phyloP scores from a whole-genome alignment of 2,797 vertebrate species.

The Micromesistius poutassou region DNA sequence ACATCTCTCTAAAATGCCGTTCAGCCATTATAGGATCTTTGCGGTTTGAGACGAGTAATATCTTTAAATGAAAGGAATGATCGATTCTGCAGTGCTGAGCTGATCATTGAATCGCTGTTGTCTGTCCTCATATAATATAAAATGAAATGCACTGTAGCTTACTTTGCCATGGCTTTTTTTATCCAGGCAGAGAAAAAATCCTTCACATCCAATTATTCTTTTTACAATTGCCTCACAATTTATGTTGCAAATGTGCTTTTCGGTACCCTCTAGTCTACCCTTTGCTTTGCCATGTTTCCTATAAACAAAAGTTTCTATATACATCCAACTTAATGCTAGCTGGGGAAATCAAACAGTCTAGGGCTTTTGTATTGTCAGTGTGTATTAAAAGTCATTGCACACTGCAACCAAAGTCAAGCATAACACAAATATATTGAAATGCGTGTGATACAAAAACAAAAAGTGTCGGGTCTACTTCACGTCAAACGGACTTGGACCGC shows the following conservation, averaged over 20 bases:
- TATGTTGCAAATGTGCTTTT: neutral
- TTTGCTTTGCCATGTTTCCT: neutral
- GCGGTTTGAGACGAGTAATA: neutral
- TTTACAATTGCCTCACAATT: neutral
- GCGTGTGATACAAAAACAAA: neutral
- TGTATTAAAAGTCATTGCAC: neutral
- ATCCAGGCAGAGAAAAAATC: neutral
- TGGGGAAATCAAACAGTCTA: neutral
- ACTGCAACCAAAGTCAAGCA: conserved; percentile 5
- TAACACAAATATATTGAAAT: conserved; percentile 4
- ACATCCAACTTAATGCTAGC: neutral
- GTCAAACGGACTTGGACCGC: neutral
- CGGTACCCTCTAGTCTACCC: neutral
- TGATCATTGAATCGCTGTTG: neutral
- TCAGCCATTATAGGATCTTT: neutral
- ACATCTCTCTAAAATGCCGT: neutral
- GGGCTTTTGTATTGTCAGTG: conserved; percentile 1
- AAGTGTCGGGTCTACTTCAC: neutral
- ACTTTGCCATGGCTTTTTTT: neutral
- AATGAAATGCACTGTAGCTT: neutral
- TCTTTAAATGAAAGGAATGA: neutral
- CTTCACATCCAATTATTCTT: neutral
- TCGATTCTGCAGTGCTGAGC: neutral
- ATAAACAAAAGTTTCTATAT: neutral
- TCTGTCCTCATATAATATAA: neutral